Evolutionary conservation across 2,888 invertebrate species (phyloP), one percentile per base, ranked within the genome.

Genomic region (Sicus ferrugineus): DNA sequence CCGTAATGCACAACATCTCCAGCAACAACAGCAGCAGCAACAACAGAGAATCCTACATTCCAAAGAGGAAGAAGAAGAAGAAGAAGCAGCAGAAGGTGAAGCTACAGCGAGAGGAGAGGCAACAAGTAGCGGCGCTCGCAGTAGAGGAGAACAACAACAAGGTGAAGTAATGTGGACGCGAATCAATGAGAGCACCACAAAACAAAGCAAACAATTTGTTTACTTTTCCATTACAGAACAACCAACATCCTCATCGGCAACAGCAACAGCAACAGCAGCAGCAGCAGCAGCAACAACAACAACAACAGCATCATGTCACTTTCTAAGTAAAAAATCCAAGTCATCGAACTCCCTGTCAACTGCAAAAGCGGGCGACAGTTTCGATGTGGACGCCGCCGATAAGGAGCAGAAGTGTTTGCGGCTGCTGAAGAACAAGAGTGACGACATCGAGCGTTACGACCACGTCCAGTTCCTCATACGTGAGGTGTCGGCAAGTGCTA

Each of bases 391-490:
- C 34, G 74, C 75, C 34, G 79, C 81, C 69, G 46, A 46, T 9
- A 83, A 81, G 74, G 81, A 79, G 67, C 81, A 79, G 69, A 84
- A 84, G 73, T 80, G 80, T 66, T 74, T 85, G 70, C 82, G 84
- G 26, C 75, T 85, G 52, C 74, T 85, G 7, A 84, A 85, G 73
- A 85, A 84, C 73, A 84, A 84, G 73, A 84, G 84, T 69, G 85
- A 85, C 74, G 85, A 85, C 77, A 84, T 84, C 75, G 85, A 85
- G 76, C 81, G 83, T 63, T 93, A 92, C 73, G 96, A 96, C 84
- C 96, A 97, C 82, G 93, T 95, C 0, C 95, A 95, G 86, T 97
- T 96, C 84, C 88, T 95, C 70, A 97, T 97, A 80, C 94, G 94
- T 1, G 95, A 96, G 84, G 91, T 91, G 62, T 91, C 90, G 23